Evolutionary conservation across 2,888 invertebrate species (phyloP), one percentile per base, ranked within the genome.

Genomic region (Protula sp.): DNA sequence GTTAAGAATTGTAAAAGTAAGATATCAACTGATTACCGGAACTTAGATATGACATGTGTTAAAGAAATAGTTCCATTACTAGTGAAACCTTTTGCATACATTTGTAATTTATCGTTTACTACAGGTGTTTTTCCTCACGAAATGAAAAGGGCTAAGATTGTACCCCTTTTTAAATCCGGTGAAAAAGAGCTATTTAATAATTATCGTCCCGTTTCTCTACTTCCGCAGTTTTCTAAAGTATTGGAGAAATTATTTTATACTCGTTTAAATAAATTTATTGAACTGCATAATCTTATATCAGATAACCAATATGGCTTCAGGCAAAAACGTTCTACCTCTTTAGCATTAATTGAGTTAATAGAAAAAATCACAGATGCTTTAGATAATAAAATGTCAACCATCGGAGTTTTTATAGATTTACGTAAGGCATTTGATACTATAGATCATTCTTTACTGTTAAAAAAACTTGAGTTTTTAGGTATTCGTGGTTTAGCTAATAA

Each of bases 141-240:
- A 24, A 22, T 51, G 19, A 5, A 51, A 51, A 51, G 24, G 19
- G 52, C 2, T 26, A 51, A 51, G 27, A 3, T 22, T 30, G 30
- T 30, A 14, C 54, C 30, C 3, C n/a, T 30, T n/a, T 54, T 30
- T 30, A 30, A 54, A 27, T 30, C n/a, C 26, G n/a, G 30, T 2
- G 54, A 3, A n/a, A 54, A 19, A 5, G 29, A 4, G 19, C n/a
- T 1, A 3, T 54, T 54, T 54, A 22, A 19, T 30, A 28, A 54
- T 54, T 54, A 54, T 30, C n/a, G 54, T 30, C 54, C 54, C 29
- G 30, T 54, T 30, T 54, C 30, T 29, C 3, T 27, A 30, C 27
- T 54, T 22, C n/a, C 30, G 24, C 19, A 24, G 27, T 26, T 51
- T 51, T 51, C 52, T 4, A 51, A 51, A 51, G 19, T 22, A 27